phyloP scores from a whole-genome alignment of 2,888 invertebrate genomes.

The Sturmia bella region DNA sequence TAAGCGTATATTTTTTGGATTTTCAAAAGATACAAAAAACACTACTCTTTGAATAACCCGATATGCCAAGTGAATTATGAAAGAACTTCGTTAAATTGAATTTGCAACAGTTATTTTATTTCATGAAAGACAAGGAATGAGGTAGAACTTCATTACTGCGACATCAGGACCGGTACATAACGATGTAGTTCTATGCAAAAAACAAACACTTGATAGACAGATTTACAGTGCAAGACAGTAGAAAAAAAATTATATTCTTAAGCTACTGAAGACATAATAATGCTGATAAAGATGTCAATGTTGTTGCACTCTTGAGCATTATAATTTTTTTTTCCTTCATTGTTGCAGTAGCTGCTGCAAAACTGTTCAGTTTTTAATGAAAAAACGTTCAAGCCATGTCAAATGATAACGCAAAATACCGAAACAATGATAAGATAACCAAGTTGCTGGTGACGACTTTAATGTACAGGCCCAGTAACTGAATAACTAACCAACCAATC shows the following conservation, averaged over 20 bases:
- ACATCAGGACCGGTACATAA: background rate
- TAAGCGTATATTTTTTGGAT: background rate
- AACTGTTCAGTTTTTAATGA: constrained; percentile 19
- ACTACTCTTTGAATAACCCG: background rate
- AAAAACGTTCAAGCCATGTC: constrained; percentile 32
- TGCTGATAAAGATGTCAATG: constrained; percentile 67
- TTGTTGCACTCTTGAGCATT: constrained; percentile 36
- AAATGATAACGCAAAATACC: constrained; percentile 12
- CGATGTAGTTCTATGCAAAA: constrained; percentile 18
- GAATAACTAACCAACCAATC: constrained; percentile 44
- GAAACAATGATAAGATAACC: constrained; percentile 3
- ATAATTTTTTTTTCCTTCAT: constrained; percentile 14
- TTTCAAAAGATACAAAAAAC: background rate
- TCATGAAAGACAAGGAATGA: background rate
- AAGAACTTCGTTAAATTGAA: constrained; percentile 1
- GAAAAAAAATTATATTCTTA: constrained; percentile 32
- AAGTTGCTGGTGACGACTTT: constrained; percentile 21
- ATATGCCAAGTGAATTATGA: background rate
- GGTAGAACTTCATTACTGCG: background rate
- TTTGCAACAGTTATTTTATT: constrained; percentile 18
- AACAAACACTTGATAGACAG: constrained; percentile 21
- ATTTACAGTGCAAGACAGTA: constrained; percentile 4
- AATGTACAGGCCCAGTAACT: constrained; percentile 18
- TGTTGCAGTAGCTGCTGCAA: constrained; percentile 11
- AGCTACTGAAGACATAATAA: constrained; percentile 65